Evolutionary conservation across 2,797 vertebrate genomes (phyloP).

Genomic region (Zalophus californianus): DNA sequence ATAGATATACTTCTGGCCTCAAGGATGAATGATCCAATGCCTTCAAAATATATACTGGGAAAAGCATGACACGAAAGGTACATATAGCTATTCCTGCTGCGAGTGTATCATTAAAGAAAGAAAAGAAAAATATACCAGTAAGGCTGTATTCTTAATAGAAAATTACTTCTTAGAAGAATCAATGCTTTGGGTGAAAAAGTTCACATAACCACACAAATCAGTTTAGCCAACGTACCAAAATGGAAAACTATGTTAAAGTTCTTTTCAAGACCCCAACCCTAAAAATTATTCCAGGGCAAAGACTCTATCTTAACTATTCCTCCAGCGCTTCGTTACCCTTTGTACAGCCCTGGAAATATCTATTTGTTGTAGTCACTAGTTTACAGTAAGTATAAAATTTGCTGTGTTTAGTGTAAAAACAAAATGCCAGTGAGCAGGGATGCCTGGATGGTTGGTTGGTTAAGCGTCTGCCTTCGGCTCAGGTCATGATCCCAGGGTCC

Average conservation of each 20-base stretch:
- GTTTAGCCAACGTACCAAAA: background rate
- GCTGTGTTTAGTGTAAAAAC: background rate
- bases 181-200: background rate
- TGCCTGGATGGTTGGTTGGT: background rate
- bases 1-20: background rate
- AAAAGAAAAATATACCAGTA: background rate
- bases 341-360: background rate
- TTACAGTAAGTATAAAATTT: background rate
- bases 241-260: background rate
- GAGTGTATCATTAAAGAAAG: background rate
- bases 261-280: background rate
- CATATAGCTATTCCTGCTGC: background rate
- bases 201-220: background rate
- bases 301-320: background rate
- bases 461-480: background rate
- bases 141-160: background rate
- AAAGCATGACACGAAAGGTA: background rate
- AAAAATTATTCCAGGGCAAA: background rate
- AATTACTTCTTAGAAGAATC: background rate
- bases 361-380: background rate
- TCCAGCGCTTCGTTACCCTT: background rate
- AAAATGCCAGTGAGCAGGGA: background rate
- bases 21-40: background rate
- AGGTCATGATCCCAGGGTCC: background rate
- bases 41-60: background rate